A percentile compares a stretch with the other conserved stretches of the same genome.
Evolutionary conservation across 2,888 invertebrate species (phyloP).

Genomic region (Ariolimax columbianus): DNA sequence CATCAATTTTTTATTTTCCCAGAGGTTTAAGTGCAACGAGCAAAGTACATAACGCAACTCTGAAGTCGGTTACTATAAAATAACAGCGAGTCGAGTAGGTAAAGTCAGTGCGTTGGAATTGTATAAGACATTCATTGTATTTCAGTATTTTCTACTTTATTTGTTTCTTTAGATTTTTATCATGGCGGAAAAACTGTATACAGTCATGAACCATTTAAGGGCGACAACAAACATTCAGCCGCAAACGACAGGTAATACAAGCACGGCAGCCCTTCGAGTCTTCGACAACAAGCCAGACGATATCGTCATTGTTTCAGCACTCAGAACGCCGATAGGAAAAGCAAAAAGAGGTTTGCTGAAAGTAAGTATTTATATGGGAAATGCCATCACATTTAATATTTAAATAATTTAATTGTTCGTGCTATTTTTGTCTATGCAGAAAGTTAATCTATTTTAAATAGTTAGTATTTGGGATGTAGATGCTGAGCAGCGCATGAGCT

Average conservation of each 20-base stretch:
- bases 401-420: background rate
- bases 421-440: too few relatives aligned
- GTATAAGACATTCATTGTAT: too few relatives aligned
- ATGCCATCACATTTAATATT: background rate
- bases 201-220: slow-evolving; percentile 58
- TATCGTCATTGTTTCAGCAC: slow-evolving; percentile 73
- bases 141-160: too few relatives aligned
- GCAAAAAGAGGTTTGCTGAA: slow-evolving; percentile 71
- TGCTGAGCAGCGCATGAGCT: too few relatives aligned
- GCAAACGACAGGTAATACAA: background rate
- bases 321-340: slow-evolving; percentile 75
- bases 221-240: slow-evolving; percentile 13
- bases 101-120: too few relatives aligned
- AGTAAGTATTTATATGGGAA: slow-evolving; percentile 52
- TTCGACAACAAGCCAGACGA: slow-evolving; percentile 74
- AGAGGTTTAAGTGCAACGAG: background rate
- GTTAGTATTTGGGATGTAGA: too few relatives aligned
- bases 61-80: too few relatives aligned
- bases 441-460: too few relatives aligned
- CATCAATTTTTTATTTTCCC: background rate
- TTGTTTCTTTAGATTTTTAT: too few relatives aligned
- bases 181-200: slow-evolving; percentile 60
- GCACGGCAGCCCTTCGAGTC: slow-evolving; percentile 52
- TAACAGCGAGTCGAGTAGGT: too few relatives aligned
- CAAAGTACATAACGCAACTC: background rate